These are phyloP conservation scores for Osmerus eperlanus DNA, from an alignment of 2,113 vertebrate species.

Conservation along the genomic window DNA sequence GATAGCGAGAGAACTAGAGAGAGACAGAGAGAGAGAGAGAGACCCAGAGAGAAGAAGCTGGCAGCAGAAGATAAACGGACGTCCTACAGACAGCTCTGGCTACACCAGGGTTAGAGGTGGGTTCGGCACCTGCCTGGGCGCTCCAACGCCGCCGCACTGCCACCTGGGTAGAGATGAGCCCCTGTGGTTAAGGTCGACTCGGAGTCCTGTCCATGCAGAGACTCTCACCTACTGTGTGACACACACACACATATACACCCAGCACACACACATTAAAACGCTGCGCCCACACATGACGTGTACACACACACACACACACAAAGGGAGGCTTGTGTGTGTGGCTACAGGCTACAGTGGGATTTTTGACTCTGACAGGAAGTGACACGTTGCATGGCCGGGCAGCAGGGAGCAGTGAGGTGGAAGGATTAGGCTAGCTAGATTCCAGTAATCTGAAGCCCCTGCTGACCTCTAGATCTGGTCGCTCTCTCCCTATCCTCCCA, in stretches of 20 bases:
- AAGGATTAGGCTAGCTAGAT: constrained; percentile 4
- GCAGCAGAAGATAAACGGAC: neutral
- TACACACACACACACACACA: neutral
- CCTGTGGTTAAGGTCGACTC: constrained; percentile 7
- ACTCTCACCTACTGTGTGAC: neutral
- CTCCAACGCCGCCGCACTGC: constrained; percentile 36
- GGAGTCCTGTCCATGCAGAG: neutral
- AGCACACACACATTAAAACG: neutral
- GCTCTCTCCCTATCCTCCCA: neutral
- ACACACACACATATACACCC: neutral
- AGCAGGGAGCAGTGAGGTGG: constrained; percentile 8
- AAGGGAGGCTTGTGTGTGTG: too few species aligned
- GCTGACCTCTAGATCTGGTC: constrained; percentile 42
- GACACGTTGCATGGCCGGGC: neutral
- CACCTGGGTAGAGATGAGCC: constrained; percentile 59
- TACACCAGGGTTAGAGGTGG: neutral
- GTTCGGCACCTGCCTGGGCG: constrained; percentile 55
- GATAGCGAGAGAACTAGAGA: neutral
- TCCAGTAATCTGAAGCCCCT: constrained; percentile 43
- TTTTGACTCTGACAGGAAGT: too few species aligned
- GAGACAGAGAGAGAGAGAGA: neutral
- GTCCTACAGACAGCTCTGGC: constrained; percentile 41
- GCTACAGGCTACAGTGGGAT: too few species aligned
- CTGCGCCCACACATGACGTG: neutral
- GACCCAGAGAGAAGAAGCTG: neutral